A percentile compares a stretch with the other conserved stretches of the same genome.
phyloP scores from a whole-genome alignment of 2,113 vertebrate species.

The Okapia johnstoni region DNA sequence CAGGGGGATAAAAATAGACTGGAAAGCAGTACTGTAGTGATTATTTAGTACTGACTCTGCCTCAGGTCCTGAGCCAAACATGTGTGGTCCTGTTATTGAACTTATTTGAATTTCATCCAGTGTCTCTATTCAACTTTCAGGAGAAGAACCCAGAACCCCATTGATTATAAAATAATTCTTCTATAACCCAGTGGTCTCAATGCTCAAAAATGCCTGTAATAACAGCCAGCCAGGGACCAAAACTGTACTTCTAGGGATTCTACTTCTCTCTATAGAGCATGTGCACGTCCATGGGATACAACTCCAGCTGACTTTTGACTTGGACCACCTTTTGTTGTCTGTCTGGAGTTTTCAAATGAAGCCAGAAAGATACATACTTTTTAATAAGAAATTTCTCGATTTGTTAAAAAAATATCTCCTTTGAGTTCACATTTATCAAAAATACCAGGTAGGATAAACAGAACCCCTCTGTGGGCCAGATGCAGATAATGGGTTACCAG shows the following conservation, averaged over 20 bases:
- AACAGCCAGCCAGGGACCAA: not conserved
- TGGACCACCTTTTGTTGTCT: not conserved
- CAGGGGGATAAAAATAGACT: not conserved
- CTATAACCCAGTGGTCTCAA: not conserved
- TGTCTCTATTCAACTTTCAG: not conserved
- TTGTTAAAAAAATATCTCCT: not conserved
- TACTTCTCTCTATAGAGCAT: not conserved
- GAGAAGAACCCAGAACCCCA: not conserved
- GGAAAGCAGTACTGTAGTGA: not conserved
- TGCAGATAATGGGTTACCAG: not conserved
- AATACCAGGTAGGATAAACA: not conserved
- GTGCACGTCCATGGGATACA: accelerated
- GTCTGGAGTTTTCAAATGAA: not conserved
- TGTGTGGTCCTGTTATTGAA: not conserved
- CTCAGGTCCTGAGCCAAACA: not conserved
- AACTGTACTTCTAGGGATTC: not conserved
- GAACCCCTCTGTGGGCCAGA: not conserved
- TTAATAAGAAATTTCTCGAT: not conserved
- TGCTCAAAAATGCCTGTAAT: not conserved
- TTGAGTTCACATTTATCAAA: not conserved
- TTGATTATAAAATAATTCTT: not conserved
- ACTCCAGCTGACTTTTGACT: not conserved
- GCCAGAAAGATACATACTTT: not conserved
- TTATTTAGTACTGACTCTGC: not conserved
- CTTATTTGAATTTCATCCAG: not conserved